A percentile compares a stretch with the other conserved stretches of the same genome.
phyloP scores from a whole-genome alignment of 2,797 vertebrate genomes.

The Hydrophis major region DNA sequence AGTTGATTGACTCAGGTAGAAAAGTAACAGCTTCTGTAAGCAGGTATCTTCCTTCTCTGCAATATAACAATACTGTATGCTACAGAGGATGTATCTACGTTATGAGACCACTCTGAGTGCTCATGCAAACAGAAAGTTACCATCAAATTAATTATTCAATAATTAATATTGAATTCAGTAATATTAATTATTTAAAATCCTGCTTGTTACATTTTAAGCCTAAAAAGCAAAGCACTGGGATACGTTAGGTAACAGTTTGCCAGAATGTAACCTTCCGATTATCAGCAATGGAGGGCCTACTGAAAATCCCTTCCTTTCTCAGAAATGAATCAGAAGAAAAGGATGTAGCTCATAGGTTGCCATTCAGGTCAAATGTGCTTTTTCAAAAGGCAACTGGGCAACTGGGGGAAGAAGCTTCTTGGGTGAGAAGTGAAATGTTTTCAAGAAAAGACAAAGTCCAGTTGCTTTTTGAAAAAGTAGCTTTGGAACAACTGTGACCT shows the following conservation, averaged over 20 bases:
- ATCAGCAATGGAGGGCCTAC: not conserved
- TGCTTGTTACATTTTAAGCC: not conserved
- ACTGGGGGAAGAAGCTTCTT: not conserved
- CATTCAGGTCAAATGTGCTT: not conserved
- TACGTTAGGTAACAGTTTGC: not conserved
- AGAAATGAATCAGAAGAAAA: not conserved
- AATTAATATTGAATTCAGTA: not conserved
- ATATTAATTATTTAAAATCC: not conserved
- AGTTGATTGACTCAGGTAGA: not conserved
- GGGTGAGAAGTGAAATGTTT: not conserved
- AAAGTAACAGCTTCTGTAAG: not conserved
- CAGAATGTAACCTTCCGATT: not conserved
- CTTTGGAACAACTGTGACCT: not conserved
- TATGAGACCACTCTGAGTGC: not conserved
- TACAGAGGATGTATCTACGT: not conserved
- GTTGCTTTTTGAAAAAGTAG: too few relatives aligned
- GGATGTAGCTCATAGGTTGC: not conserved
- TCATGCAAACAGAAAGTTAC: not conserved
- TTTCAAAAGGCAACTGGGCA: not conserved
- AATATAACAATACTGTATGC: not conserved
- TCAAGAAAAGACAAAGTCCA: too few relatives aligned
- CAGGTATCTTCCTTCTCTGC: not conserved
- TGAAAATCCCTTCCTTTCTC: not conserved
- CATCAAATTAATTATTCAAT: not conserved
- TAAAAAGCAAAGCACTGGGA: not conserved